Conservation (phyloP, 2,888 invertebrate genomes). For the Polydesmus complanatus region DNA sequence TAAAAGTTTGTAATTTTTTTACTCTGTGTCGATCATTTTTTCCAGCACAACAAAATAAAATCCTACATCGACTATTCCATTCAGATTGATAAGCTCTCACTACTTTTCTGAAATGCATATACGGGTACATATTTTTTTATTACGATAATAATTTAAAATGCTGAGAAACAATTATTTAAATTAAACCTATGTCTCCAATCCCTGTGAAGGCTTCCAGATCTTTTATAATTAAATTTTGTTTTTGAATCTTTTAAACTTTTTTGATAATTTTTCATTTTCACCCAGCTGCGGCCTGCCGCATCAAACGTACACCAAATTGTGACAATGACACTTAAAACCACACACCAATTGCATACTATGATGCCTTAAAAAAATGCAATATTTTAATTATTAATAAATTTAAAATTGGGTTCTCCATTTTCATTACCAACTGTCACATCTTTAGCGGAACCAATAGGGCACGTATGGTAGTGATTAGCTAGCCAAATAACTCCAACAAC, state of each 20-base stretch:
- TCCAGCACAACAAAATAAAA: constrained; percentile 69
- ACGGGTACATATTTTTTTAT: constrained; percentile 18
- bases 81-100: constrained; percentile 72
- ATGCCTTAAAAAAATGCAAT: constrained; percentile 29
- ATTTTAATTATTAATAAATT: neutral
- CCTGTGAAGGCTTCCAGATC: constrained; percentile 55
- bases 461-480: constrained; percentile 48
- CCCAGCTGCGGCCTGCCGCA: constrained; percentile 75
- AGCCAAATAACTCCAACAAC: constrained; percentile 59
- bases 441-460: constrained; percentile 50
- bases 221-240: constrained; percentile 48
- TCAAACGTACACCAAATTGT: constrained; percentile 78
- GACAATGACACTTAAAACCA: constrained; percentile 53
- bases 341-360: constrained; percentile 61
- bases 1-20: too few relatives aligned
- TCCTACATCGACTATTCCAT: constrained; percentile 68
- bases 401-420: neutral
- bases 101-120: constrained; percentile 56
- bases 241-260: constrained; percentile 63
- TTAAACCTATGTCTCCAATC: constrained; percentile 69
- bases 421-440: constrained; percentile 54
- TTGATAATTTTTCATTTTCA: constrained; percentile 77
- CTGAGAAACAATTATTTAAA: too few relatives aligned
- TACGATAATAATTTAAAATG: neutral
- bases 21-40: constrained; percentile 57